These are phyloP conservation scores for Diorhabda sublineata DNA, from an alignment of 1,140 invertebrate species.

Conservation along the genomic window DNA sequence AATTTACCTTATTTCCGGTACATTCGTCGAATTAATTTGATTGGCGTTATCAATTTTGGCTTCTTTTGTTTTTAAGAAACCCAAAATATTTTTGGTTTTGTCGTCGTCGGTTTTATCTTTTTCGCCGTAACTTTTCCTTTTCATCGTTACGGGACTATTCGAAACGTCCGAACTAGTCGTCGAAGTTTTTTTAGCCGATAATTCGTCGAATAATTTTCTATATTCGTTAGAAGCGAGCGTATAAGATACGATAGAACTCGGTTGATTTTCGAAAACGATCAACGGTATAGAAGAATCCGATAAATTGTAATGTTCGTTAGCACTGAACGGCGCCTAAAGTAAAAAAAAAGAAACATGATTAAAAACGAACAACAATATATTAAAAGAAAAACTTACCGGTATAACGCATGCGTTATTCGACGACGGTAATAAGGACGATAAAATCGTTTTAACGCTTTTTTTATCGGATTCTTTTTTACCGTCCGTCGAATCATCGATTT, in stretches of 20 bases:
- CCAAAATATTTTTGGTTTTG: conserved; percentile 49
- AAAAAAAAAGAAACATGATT: not conserved
- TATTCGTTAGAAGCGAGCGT: conserved; percentile 71
- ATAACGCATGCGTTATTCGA: conserved; percentile 46
- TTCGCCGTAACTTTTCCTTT: conserved; percentile 46
- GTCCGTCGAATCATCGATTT: conserved; percentile 38
- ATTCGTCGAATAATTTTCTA: conserved; percentile 57
- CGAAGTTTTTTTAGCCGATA: conserved; percentile 41
- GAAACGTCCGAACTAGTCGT: conserved; percentile 39
- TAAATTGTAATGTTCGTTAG: conserved; percentile 63
- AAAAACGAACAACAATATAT: not conserved
- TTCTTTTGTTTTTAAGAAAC: conserved; percentile 49
- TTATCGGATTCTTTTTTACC: conserved; percentile 50
- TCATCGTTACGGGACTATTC: conserved; percentile 50
- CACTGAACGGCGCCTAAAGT: conserved; percentile 55
- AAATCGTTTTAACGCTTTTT: conserved; percentile 66
- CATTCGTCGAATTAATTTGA: too few species aligned
- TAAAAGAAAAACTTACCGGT: conserved; percentile 32
- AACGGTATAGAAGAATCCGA: conserved; percentile 62
- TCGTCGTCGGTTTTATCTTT: conserved; percentile 47
- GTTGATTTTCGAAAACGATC: conserved; percentile 78
- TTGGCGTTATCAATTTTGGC: conserved; percentile 29
- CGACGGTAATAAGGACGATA: conserved; percentile 63
- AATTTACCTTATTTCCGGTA: too few species aligned
- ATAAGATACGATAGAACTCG: conserved; percentile 87